A percentile compares a stretch with the other conserved stretches of the same genome.
These are phyloP conservation scores for Phengaris arion DNA, from an alignment of 2,888 invertebrate species.

Conservation along the genomic window DNA sequence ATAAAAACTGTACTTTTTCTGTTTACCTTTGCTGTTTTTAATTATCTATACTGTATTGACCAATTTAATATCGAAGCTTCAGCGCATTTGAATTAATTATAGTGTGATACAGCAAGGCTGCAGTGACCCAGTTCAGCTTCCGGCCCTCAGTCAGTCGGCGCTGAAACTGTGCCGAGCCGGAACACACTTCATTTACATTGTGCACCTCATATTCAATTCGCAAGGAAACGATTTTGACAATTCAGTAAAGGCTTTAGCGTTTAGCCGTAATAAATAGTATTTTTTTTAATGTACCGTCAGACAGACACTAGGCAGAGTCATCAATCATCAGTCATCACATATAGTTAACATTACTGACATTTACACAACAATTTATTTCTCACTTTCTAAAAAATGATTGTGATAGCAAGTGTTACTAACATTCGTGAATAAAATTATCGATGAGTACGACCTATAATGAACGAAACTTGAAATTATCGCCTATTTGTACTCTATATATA, in stretches of 20 bases:
- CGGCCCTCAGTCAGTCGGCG: conserved; percentile 23
- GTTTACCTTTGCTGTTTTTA: background rate
- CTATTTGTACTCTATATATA: background rate
- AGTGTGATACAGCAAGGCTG: conserved; percentile 19
- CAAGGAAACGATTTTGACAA: conserved; percentile 15
- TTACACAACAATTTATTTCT: no score
- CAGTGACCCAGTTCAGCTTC: conserved; percentile 26
- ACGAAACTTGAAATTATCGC: no score
- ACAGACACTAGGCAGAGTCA: no score
- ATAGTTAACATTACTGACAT: no score
- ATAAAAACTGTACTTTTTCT: background rate
- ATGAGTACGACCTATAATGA: no score
- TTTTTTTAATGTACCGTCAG: no score
- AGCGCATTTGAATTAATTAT: conserved; percentile 14
- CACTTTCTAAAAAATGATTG: no score
- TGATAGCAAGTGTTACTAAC: no score
- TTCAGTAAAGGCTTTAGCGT: conserved; percentile 1
- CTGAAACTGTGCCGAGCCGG: conserved; percentile 11
- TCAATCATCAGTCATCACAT: no score
- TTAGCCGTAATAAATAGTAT: no score
- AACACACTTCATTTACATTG: conserved; percentile 13
- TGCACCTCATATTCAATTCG: conserved; percentile 1
- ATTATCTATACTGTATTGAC: background rate
- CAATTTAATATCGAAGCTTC: background rate
- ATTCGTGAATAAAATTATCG: no score